Evolutionary conservation across 2,113 vertebrate species (phyloP).

Genomic region (Callipepla californica): DNA sequence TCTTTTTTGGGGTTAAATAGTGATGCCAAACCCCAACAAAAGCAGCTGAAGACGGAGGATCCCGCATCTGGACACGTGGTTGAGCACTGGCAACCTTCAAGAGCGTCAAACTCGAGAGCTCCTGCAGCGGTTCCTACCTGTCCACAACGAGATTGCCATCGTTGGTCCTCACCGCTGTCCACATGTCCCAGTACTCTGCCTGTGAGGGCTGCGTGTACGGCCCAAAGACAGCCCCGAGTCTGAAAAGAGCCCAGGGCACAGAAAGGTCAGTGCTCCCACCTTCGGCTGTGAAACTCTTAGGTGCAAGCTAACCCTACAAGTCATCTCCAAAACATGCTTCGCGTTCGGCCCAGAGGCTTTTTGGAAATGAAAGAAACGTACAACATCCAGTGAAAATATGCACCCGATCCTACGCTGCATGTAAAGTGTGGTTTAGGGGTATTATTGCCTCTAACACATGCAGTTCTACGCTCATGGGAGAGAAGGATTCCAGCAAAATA

Average conservation of each 20-base stretch:
- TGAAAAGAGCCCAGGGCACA: conserved; percentile 44
- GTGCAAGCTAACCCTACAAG: accelerated
- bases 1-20: accelerated
- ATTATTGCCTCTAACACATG: accelerated
- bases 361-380: not conserved
- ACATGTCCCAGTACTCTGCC: conserved; percentile 95
- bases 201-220: conserved; percentile 92
- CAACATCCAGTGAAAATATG: not conserved
- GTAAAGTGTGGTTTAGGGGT: accelerated
- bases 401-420: accelerated
- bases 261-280: not conserved
- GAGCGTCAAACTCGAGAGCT: accelerated
- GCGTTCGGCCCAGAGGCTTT: accelerated
- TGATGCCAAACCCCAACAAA: not conserved
- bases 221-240: conserved; percentile 90
- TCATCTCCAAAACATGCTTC: accelerated
- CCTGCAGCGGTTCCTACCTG: conserved; percentile 75
- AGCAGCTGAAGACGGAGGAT: not conserved
- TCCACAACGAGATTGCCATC: conserved; percentile 93
- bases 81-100: accelerated
- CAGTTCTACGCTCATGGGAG: accelerated
- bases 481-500: not conserved
- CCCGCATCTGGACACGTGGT: accelerated
- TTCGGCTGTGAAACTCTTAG: accelerated
- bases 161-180: conserved; percentile 89